These are phyloP conservation scores for Acrobasis repandana DNA, from an alignment of 2,888 invertebrate genomes.

Conservation along the genomic window DNA sequence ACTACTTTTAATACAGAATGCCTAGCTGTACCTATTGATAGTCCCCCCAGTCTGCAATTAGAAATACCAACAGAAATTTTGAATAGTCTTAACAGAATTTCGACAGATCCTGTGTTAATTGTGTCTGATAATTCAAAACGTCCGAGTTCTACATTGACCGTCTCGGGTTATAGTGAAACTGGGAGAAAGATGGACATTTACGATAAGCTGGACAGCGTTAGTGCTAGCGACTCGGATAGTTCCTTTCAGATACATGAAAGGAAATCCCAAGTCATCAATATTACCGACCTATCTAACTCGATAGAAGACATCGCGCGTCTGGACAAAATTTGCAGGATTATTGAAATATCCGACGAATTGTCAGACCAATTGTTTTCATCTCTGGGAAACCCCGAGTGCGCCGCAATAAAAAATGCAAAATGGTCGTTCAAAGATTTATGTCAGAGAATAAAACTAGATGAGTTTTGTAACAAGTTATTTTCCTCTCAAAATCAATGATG, in stretches of 20 bases:
- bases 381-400: conserved; percentile 40
- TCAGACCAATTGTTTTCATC: conserved; percentile 66
- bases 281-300: conserved; percentile 65
- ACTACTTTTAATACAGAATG: neutral
- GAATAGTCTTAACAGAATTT: conserved; percentile 28
- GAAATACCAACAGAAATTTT: conserved; percentile 30
- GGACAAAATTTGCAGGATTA: conserved; percentile 72
- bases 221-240: conserved; percentile 61
- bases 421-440: conserved; percentile 77
- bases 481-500: conserved; percentile 37
- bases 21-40: neutral
- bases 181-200: conserved; percentile 55
- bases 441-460: conserved; percentile 67
- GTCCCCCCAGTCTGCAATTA: conserved; percentile 23
- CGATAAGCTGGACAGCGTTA: conserved; percentile 71
- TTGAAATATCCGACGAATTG: conserved; percentile 76
- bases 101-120: conserved; percentile 26
- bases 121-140: conserved; percentile 36
- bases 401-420: conserved; percentile 39
- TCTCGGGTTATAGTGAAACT: conserved; percentile 35
- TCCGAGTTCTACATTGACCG: conserved; percentile 37
- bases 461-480: conserved; percentile 70
- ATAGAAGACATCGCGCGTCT: conserved; percentile 64
- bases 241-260: conserved; percentile 63
- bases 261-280: conserved; percentile 66